Evolutionary conservation across 2,113 vertebrate genomes (phyloP), one percentile per base, ranked within the genome.

Genomic region (Natator depressus): DNA sequence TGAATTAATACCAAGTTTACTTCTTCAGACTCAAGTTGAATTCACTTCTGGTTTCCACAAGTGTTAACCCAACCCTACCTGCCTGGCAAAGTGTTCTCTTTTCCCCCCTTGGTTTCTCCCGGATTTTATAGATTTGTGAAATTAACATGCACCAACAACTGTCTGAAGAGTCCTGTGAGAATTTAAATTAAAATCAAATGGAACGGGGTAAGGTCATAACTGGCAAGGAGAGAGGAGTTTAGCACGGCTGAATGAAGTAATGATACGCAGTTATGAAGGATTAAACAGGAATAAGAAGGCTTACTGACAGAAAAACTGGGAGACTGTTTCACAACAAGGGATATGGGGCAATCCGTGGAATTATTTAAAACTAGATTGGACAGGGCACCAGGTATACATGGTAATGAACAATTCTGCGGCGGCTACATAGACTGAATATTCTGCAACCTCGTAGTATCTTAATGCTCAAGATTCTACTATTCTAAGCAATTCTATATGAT

Each of bases 1-100:
- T 49, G 83, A 80, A 80, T 17, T 12, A 35, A 88, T 94, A 69
- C 1, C 12, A 7, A 38, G 35, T 0, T 4, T 8, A 11, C 93
- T 22, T 82, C 69, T 53, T 88, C 87, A 10, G 46, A 81, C 8
- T n/a, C 82, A 46, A 42, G 53, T 20, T 51, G 50, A 81, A 10
- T 8, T 0, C 2, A 59, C 49, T 0, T 0, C 2, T 46, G 22
- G 3, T 10, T 19, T 87, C 31, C 46, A 81, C 72, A 53, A 87
- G 72, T 46, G 38, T 76, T 42, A 46, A 25, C 10, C 72, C 72
- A 76, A 76, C 22, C n/a, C 65, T 22, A 22, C 62, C 31, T 11
- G 22, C 72, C 72, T 46, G 7, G 42, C 75, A 76, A 46, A 47
- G 4, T 24, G 75, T 16, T 76, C 19, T 46, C 12, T 22, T 20